phyloP scores from a whole-genome alignment of 2,888 invertebrate species.

The Leptinotarsa rubiginosa region DNA sequence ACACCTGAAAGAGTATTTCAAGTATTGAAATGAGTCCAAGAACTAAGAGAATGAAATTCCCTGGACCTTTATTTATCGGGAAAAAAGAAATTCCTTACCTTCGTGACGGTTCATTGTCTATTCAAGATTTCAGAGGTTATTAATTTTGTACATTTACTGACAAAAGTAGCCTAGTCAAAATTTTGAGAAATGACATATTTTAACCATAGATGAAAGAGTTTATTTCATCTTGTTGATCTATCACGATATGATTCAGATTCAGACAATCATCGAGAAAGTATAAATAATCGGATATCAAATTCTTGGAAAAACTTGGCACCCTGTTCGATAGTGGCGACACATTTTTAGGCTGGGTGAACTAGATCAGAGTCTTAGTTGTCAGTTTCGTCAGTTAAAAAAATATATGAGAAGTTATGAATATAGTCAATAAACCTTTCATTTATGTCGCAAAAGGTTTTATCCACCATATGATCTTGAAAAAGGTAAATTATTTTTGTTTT shows the following conservation, averaged over 20 bases:
- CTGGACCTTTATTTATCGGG: conserved; percentile 23
- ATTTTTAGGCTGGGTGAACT: too few species aligned
- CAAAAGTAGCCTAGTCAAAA: neutral
- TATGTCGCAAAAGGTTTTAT: too few species aligned
- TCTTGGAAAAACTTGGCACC: too few species aligned
- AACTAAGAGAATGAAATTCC: conserved; percentile 19
- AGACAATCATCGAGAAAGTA: neutral
- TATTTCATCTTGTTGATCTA: conserved; percentile 9
- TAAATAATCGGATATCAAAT: neutral
- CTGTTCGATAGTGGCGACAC: too few species aligned
- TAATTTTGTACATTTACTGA: conserved; percentile 6
- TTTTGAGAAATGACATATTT: conserved; percentile 18
- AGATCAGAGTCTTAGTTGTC: too few species aligned
- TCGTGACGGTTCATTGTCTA: conserved; percentile 57
- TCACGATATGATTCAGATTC: neutral
- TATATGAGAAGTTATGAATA: too few species aligned
- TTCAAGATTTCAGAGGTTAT: conserved; percentile 17
- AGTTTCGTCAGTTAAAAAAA: too few species aligned
- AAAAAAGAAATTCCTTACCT: conserved; percentile 47
- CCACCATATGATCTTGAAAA: too few species aligned
- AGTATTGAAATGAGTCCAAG: neutral
- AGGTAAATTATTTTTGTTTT: too few species aligned
- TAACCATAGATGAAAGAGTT: neutral
- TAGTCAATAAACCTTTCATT: too few species aligned
- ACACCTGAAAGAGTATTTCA: conserved; percentile 79